A percentile compares a stretch with the other conserved stretches of the same genome.
phyloP scores from a whole-genome alignment of 2,113 vertebrate genomes.

The Phalacrocorax pelagicus region DNA sequence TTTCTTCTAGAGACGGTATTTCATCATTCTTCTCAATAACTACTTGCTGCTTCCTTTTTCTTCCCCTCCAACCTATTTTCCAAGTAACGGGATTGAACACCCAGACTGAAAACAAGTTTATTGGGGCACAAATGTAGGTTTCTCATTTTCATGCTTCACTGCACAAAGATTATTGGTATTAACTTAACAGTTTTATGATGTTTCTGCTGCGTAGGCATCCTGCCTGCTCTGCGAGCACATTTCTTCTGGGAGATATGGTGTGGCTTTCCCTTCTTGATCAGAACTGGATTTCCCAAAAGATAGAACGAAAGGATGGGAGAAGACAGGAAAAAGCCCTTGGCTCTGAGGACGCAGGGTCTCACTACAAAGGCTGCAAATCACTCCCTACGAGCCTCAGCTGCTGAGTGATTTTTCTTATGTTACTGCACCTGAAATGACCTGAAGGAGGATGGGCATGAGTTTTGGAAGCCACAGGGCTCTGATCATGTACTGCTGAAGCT shows the following conservation, averaged over 20 bases:
- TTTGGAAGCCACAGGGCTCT: background rate
- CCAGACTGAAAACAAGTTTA: background rate
- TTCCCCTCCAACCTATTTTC: background rate
- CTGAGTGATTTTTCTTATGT: background rate
- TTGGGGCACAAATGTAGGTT: constrained; percentile 9
- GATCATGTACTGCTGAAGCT: background rate
- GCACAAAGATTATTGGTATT: background rate
- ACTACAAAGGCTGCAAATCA: background rate
- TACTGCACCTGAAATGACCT: background rate
- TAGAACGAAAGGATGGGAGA: background rate
- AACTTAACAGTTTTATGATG: background rate
- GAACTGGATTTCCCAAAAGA: background rate
- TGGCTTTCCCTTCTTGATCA: background rate
- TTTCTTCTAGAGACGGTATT: background rate
- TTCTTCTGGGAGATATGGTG: background rate
- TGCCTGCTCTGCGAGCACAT: background rate
- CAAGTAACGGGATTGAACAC: background rate
- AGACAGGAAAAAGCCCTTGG: background rate
- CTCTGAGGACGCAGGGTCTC: background rate
- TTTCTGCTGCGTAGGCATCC: background rate
- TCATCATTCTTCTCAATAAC: background rate
- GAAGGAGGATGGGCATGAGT: background rate
- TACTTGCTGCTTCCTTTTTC: background rate
- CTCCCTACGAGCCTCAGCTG: background rate
- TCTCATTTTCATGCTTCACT: background rate